These are phyloP conservation scores for Clarias batrachus DNA, from an alignment of 2,113 vertebrate species.

Conservation along the genomic window DNA sequence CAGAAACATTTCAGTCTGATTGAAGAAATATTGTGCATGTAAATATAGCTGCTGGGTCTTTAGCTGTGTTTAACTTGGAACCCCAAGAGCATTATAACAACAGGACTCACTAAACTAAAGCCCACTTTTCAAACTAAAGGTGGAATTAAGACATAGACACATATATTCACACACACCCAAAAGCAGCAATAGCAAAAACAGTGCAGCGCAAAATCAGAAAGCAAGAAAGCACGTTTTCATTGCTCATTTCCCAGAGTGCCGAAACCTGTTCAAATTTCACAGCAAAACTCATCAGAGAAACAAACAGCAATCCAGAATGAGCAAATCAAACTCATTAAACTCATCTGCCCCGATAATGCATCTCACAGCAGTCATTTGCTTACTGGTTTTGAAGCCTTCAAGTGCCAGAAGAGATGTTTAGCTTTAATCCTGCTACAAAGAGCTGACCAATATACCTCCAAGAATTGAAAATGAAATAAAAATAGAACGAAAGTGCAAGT, in stretches of 20 bases:
- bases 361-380: constrained; percentile 58
- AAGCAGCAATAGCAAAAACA: not conserved
- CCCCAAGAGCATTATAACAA: not conserved
- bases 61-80: not conserved
- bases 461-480: constrained; percentile 2
- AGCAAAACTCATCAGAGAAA: constrained; percentile 50
- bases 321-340: constrained; percentile 63
- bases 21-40: too few relatives aligned
- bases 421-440: constrained; percentile 34
- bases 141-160: not conserved
- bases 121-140: not conserved
- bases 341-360: constrained; percentile 58
- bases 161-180: not conserved
- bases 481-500: constrained; percentile 1
- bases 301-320: constrained; percentile 51
- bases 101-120: not conserved
- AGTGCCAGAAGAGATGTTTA: constrained; percentile 53
- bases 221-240: not conserved
- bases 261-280: constrained; percentile 12
- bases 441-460: not conserved
- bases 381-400: constrained; percentile 54
- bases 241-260: not conserved
- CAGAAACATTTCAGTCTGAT: too few relatives aligned
- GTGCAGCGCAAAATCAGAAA: not conserved
- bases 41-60: not conserved